Percentiles rank a stretch among this genome's conserved stretches.
phyloP scores from a whole-genome alignment of 2,797 vertebrate genomes.

The Gymnoscopelus microlampas region DNA sequence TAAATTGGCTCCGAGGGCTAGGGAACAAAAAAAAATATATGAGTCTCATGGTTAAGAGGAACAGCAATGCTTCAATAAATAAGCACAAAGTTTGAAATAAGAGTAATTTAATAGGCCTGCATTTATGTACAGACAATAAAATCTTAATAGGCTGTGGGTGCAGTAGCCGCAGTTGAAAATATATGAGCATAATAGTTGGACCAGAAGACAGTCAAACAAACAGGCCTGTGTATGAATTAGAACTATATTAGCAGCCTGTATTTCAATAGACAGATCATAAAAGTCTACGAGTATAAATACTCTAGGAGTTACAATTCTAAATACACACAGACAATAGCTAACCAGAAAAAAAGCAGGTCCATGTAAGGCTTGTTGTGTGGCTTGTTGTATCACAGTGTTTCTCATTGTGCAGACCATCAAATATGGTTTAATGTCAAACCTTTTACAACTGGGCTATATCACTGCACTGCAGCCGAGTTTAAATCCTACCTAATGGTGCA shows the following conservation, averaged over 20 bases:
- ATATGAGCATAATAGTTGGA: constrained; percentile 9
- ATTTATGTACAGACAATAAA: constrained; percentile 7
- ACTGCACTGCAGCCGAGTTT: no score
- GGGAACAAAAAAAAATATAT: neutral
- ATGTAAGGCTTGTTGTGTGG: no score
- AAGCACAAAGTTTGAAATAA: constrained; percentile 3
- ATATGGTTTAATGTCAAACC: no score
- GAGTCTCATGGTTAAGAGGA: constrained; percentile 8
- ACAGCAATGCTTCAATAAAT: constrained; percentile 14
- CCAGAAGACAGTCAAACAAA: constrained; percentile 4
- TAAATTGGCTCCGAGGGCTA: neutral
- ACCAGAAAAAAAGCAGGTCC: neutral
- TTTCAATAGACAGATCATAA: constrained; percentile 29
- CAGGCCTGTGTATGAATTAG: constrained; percentile 17
- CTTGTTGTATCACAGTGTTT: no score
- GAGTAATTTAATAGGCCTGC: neutral
- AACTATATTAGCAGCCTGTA: constrained; percentile 9
- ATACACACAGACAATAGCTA: neutral
- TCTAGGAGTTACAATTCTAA: constrained; percentile 2
- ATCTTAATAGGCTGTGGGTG: neutral
- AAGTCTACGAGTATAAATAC: constrained; percentile 16
- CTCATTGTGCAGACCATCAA: no score
- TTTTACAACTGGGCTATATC: no score
- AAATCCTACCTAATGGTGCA: no score
- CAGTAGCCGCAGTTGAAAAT: neutral